phyloP scores from a whole-genome alignment of 2,113 vertebrate species.

The Catharus bicknelli region DNA sequence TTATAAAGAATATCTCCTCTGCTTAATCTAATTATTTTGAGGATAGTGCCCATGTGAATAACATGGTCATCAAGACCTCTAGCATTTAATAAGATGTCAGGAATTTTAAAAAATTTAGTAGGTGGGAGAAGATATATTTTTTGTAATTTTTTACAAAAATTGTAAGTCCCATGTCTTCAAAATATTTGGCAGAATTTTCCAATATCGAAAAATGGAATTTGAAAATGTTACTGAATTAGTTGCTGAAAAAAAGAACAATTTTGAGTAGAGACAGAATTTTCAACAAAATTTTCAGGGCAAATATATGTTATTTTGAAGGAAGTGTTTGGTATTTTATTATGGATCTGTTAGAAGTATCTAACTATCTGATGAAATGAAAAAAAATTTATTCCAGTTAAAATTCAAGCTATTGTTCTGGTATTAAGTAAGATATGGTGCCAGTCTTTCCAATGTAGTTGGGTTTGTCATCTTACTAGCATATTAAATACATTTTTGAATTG shows the following conservation, averaged over 20 bases:
- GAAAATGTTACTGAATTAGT: not conserved
- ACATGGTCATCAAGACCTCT: not conserved
- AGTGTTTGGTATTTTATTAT: not conserved
- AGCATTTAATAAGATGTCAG: not conserved
- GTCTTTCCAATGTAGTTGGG: not conserved
- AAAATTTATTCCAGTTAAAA: not conserved
- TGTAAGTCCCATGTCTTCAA: not conserved
- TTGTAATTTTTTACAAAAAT: not conserved
- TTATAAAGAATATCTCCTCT: not conserved
- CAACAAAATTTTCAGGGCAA: not conserved
- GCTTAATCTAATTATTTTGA: not conserved
- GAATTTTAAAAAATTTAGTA: not conserved
- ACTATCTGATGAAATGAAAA: not conserved
- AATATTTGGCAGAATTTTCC: not conserved
- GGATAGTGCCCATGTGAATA: not conserved
- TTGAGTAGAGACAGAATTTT: not conserved
- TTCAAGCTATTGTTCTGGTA: not conserved
- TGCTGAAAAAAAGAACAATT: not conserved
- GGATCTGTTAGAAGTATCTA: not conserved
- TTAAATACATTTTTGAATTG: not conserved
- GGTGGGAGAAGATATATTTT: not conserved
- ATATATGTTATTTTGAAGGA: not conserved
- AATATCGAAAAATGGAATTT: not conserved
- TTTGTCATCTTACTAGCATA: not conserved
- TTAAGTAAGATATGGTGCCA: not conserved